phyloP scores from a whole-genome alignment of 2,797 vertebrate species.

The Podarcis lilfordi region DNA sequence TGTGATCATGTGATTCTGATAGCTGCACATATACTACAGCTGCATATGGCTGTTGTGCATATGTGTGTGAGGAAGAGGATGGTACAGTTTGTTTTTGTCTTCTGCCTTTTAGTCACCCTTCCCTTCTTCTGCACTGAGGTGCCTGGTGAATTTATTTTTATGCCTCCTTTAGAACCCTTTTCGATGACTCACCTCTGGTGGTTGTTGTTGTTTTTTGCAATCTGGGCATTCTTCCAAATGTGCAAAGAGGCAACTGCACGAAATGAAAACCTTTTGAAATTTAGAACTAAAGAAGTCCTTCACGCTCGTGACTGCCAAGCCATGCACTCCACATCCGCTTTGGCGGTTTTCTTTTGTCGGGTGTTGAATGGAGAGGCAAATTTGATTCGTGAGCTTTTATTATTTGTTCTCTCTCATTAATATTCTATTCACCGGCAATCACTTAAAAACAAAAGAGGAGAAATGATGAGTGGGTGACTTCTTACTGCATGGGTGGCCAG shows the following conservation, averaged over 20 bases:
- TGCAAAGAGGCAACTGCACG: slow-evolving; percentile 60
- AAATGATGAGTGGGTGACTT: background rate
- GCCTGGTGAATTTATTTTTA: slow-evolving; percentile 64
- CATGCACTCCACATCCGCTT: slow-evolving; percentile 46
- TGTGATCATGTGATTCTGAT: background rate
- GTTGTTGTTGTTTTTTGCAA: slow-evolving; percentile 50
- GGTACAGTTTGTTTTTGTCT: slow-evolving; percentile 4
- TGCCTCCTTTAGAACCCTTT: slow-evolving; percentile 56
- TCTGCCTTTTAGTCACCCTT: slow-evolving; percentile 46
- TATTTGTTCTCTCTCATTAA: slow-evolving; percentile 16
- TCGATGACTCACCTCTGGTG: slow-evolving; percentile 64
- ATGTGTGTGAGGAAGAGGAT: background rate
- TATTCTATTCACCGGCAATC: slow-evolving; percentile 23
- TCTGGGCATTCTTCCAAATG: slow-evolving; percentile 69
- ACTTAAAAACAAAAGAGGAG: background rate
- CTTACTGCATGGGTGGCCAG: slow-evolving; percentile 1
- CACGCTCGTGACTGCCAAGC: slow-evolving; percentile 59
- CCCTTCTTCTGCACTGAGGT: slow-evolving; percentile 36
- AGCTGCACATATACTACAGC: no score
- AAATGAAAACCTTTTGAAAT: slow-evolving; percentile 64
- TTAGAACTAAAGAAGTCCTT: slow-evolving; percentile 61
- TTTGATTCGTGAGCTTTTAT: slow-evolving; percentile 19
- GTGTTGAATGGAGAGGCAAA: slow-evolving; percentile 50
- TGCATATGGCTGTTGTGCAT: no score
- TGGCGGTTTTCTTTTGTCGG: slow-evolving; percentile 47